These are phyloP conservation scores for Pteria penguin DNA, from an alignment of 2,888 invertebrate species.

Conservation along the genomic window DNA sequence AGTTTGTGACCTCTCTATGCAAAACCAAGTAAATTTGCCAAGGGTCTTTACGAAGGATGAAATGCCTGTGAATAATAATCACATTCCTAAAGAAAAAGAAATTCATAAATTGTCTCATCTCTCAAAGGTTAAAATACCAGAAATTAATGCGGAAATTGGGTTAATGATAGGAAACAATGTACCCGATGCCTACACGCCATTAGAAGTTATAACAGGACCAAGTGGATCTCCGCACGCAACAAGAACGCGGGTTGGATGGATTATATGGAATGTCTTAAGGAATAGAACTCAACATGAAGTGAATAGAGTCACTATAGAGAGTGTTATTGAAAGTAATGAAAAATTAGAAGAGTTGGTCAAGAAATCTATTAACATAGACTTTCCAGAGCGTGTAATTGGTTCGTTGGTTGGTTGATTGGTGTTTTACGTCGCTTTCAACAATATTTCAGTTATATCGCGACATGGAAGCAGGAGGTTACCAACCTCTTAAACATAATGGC, in stretches of 20 bases:
- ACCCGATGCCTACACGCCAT: constrained; percentile 41
- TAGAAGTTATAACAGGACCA: constrained; percentile 36
- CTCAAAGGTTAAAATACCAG: constrained; percentile 18
- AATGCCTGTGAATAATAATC: constrained; percentile 30
- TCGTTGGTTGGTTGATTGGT: too few species aligned
- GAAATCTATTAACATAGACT: constrained; percentile 38
- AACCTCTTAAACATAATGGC: too few species aligned
- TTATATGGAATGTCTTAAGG: constrained; percentile 41
- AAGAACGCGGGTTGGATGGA: constrained; percentile 33
- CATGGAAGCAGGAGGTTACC: too few species aligned
- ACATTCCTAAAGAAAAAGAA: constrained; percentile 39
- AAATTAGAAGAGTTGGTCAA: constrained; percentile 32
- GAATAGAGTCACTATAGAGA: constrained; percentile 23
- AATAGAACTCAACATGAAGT: neutral
- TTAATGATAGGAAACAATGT: constrained; percentile 45
- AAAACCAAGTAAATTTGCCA: constrained; percentile 24
- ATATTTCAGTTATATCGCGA: too few species aligned
- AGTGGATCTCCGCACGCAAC: constrained; percentile 46
- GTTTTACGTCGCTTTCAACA: too few species aligned
- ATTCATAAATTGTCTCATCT: constrained; percentile 39
- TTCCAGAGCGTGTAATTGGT: constrained; percentile 35
- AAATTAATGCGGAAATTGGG: constrained; percentile 31
- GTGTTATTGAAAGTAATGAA: constrained; percentile 4
- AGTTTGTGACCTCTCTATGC: constrained; percentile 17
- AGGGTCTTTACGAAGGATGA: constrained; percentile 31